These are phyloP conservation scores for Coleophora flavipennella DNA, from an alignment of 2,888 invertebrate genomes.

Conservation along the genomic window DNA sequence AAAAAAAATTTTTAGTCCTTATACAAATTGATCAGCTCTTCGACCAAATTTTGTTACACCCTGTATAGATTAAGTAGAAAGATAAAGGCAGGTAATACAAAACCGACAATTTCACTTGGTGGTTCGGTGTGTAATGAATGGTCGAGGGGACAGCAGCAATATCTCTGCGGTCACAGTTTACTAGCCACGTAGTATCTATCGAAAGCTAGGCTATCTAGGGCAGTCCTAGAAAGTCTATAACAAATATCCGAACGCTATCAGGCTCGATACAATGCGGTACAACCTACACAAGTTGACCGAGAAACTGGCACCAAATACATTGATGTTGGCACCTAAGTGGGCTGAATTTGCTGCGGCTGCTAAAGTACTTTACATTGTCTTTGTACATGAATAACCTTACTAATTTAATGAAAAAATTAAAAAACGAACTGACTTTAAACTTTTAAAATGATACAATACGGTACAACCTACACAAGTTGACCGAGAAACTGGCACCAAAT, in stretches of 20 bases:
- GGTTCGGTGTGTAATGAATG: slow-evolving; percentile 9
- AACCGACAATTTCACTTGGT: slow-evolving; percentile 2
- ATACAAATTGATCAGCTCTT: no score
- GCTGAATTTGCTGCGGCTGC: no score
- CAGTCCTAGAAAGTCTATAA: slow-evolving; percentile 53
- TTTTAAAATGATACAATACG: slow-evolving; percentile 32
- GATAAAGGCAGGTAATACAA: no score
- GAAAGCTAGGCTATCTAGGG: slow-evolving; percentile 40
- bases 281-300: slow-evolving; percentile 8
- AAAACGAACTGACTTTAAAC: no score
- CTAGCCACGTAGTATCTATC: slow-evolving; percentile 11
- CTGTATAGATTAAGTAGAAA: no score
- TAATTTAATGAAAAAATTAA: no score
- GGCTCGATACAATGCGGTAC: slow-evolving; percentile 28
- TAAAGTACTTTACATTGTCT: no score
- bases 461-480: slow-evolving; percentile 6
- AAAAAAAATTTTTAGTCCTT: no score
- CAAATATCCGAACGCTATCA: slow-evolving; percentile 32
- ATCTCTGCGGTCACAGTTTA: slow-evolving; percentile 5
- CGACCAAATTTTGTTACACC: no score
- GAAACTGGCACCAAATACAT: neutral
- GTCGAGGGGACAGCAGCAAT: slow-evolving; percentile 7
- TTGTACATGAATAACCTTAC: no score
- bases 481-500: slow-evolving; percentile 1
- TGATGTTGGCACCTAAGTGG: no score